A percentile compares a stretch with the other conserved stretches of the same genome.
phyloP scores from a whole-genome alignment of 2,888 invertebrate species.

The Tupiocoris notatus region DNA sequence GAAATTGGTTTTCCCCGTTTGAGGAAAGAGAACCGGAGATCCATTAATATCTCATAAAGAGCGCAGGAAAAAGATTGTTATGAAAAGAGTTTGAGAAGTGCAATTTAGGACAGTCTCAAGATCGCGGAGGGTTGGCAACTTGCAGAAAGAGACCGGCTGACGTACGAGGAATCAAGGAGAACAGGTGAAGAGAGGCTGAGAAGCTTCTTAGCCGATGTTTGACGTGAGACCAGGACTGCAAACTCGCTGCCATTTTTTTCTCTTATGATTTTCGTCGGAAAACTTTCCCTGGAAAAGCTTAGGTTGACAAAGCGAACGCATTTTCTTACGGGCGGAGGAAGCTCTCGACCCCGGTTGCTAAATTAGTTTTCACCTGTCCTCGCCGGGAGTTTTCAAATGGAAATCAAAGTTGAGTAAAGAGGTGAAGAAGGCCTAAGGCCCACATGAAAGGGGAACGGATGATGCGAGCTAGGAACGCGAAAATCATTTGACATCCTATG shows the following conservation, averaged over 20 bases:
- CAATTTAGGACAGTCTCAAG: conserved; percentile 38
- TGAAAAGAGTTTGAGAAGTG: conserved; percentile 46
- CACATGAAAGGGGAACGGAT: no score
- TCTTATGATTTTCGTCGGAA: conserved; percentile 27
- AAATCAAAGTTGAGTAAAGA: background rate
- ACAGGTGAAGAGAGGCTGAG: background rate
- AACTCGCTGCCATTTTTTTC: conserved; percentile 23
- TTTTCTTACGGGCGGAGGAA: background rate
- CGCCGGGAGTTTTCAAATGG: background rate
- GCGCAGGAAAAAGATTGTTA: conserved; percentile 40
- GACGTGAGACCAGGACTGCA: conserved; percentile 13
- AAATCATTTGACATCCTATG: no score
- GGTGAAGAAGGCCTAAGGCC: no score
- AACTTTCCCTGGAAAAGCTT: background rate
- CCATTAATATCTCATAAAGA: conserved; percentile 42
- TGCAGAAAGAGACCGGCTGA: background rate
- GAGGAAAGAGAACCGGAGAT: conserved; percentile 26
- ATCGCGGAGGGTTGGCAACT: conserved; percentile 33
- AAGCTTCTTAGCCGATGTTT: conserved; percentile 19
- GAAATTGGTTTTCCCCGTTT: conserved; percentile 40
- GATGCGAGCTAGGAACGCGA: no score
- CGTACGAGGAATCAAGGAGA: background rate
- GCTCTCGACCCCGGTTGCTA: conserved; percentile 8
- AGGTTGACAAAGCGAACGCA: background rate
- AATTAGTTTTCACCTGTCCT: conserved; percentile 22